Conservation (phyloP, 2,888 invertebrate species). For the Mystacides longicornis region DNA sequence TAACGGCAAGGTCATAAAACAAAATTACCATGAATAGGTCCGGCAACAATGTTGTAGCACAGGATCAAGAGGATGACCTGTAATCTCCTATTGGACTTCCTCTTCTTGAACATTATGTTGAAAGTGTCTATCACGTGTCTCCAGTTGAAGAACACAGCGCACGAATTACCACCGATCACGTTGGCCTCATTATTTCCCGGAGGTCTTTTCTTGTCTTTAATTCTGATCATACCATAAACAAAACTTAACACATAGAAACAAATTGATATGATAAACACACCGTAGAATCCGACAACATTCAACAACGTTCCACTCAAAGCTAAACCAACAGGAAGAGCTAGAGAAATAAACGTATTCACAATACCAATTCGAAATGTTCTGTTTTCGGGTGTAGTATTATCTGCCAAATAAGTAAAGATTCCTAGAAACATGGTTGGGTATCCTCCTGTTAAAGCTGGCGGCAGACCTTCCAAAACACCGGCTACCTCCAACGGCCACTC, state of each 20-base stretch:
- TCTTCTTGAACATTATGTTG: conserved; percentile 37
- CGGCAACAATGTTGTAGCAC: conserved; percentile 43
- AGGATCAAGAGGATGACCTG: conserved; percentile 39
- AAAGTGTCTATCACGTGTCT: conserved; percentile 34
- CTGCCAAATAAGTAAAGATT: conserved; percentile 54
- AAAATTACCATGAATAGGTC: conserved; percentile 45
- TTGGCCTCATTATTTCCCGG: conserved; percentile 2
- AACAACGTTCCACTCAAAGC: conserved; percentile 47
- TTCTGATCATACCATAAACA: conserved; percentile 35
- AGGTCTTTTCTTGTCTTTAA: conserved; percentile 16
- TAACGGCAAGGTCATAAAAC: no score
- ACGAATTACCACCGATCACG: not conserved
- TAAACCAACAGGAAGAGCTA: conserved; percentile 45
- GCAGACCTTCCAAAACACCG: conserved; percentile 47
- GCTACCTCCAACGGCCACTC: conserved; percentile 50
- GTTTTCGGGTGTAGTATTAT: conserved; percentile 50
- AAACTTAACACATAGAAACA: conserved; percentile 37
- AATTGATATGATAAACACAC: conserved; percentile 36
- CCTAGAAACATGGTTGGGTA: conserved; percentile 50
- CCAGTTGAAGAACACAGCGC: conserved; percentile 17
- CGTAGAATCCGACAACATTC: conserved; percentile 41
- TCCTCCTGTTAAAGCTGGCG: conserved; percentile 53
- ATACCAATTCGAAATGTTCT: conserved; percentile 55
- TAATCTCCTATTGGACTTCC: conserved; percentile 35
- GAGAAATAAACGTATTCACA: conserved; percentile 46